Conservation (phyloP, 2,888 invertebrate genomes). For the Pachycephus smyrnensis region DNA sequence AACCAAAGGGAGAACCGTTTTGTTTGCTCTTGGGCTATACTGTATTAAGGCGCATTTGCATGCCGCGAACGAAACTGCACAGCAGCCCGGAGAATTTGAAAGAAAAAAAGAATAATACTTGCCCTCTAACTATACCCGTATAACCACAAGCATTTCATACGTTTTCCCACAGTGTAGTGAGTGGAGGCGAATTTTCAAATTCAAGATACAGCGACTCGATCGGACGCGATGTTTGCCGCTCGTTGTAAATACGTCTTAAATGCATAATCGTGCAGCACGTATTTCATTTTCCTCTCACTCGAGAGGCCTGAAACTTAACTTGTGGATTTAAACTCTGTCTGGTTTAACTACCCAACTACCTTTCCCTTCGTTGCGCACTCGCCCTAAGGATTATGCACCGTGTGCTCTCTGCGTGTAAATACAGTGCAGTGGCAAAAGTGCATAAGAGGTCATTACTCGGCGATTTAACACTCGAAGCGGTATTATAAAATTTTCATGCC, state of each 20-base stretch:
- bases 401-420: background rate
- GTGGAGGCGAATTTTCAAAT: background rate
- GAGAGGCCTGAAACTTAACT: background rate
- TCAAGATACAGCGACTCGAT: background rate
- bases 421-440: background rate
- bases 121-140: background rate
- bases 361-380: background rate
- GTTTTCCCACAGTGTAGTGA: background rate
- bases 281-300: background rate
- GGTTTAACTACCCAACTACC: background rate
- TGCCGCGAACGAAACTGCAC: background rate
- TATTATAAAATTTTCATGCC: too few relatives aligned
- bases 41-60: background rate
- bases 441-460: background rate
- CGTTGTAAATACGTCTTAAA: background rate
- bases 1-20: background rate
- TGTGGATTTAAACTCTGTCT: background rate
- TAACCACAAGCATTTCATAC: background rate
- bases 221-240: background rate
- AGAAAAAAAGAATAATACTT: background rate
- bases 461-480: background rate
- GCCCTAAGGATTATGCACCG: background rate
- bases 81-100: background rate
- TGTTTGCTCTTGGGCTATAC: background rate
- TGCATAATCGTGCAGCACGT: background rate